Evolutionary conservation across 2,888 invertebrate genomes (phyloP).

Genomic region (Scotopteryx bipunctaria): DNA sequence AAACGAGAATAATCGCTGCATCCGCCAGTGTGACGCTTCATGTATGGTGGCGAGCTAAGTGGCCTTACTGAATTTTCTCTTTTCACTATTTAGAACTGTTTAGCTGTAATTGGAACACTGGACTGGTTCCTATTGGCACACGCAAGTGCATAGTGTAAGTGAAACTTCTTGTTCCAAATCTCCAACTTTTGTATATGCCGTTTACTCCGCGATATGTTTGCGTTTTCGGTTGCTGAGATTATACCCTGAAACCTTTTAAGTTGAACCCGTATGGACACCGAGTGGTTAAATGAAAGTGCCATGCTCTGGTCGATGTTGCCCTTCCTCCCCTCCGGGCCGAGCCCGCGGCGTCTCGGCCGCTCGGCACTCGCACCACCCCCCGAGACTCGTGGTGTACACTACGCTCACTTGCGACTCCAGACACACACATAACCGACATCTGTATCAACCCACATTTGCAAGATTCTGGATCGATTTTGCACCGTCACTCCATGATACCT

Average conservation of each 20-base stretch:
- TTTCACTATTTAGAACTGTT: conserved; percentile 52
- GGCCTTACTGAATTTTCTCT: conserved; percentile 81
- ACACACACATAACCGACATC: conserved; percentile 61
- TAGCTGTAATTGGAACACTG: conserved; percentile 72
- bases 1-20: conserved; percentile 70
- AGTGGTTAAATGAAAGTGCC: conserved; percentile 79
- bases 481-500: conserved; percentile 83
- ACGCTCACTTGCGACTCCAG: conserved; percentile 66
- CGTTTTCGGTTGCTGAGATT: conserved; percentile 77
- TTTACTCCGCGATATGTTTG: conserved; percentile 75
- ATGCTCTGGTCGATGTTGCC: conserved; percentile 80
- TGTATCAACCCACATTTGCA: conserved; percentile 64
- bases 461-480: conserved; percentile 84
- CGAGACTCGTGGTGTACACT: conserved; percentile 65
- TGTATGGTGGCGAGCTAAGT: conserved; percentile 77
- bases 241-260: conserved; percentile 66
- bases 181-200: conserved; percentile 81
- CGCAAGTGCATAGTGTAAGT: conserved; percentile 82
- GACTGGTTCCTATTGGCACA: conserved; percentile 81
- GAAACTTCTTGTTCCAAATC: conserved; percentile 85
- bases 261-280: conserved; percentile 70
- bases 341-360: conserved; percentile 47
- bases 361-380: conserved; percentile 52
- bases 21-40: conserved; percentile 77
- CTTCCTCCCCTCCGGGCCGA: conserved; percentile 60